Evolutionary conservation across 2,888 invertebrate species (phyloP), one percentile per base, ranked within the genome.

Genomic region (Andrena marginata): DNA sequence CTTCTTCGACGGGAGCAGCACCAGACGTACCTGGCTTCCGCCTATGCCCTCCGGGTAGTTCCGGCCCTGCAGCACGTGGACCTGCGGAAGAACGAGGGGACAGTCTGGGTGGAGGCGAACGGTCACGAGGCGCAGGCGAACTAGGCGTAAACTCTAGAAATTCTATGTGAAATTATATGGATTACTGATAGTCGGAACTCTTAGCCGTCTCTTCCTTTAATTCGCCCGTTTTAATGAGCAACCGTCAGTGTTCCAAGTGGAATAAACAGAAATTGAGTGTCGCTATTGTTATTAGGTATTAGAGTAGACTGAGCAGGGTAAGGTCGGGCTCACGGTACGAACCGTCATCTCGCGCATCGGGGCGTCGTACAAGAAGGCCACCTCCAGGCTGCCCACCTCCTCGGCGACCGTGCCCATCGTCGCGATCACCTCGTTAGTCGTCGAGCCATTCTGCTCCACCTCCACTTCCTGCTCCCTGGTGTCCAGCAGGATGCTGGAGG

Each of bases 271-370:
- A 42, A 42, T 42, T 42, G 42, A 42, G 42, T 42, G 29, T 7
- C 29, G 59, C 49, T 20, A 31, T 20, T 16, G 31, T 23, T 31
- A 10, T 2, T 16, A 3, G 23, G 10, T 3, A 10, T 4, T 0
- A 16, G 2, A 59, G 20, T 54, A 42, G 16, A 42, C 42, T 42
- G 16, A 42, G 42, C 42, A 42, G 42, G 42, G 42, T 42, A 42
- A 2, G 16, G 31, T 42, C 42, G 42, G 42, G 42, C 3, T 42
- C 42, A 16, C 42, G 42, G 42, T 42, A 77, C 88, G 35, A 16
- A 94, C 97, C 62, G 98, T 98, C 97, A 99, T 98, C 94, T 97
- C 97, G 80, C 98, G 96, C 94, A 98, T 97, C 7, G 98, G 97
- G 16, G 98, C 97, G 93, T 98, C 98, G 93, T 98, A 99, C 48